Base-by-base conservation (phyloP, 2,797 vertebrate genomes). In the Rhabdomys pumilio region DNA sequence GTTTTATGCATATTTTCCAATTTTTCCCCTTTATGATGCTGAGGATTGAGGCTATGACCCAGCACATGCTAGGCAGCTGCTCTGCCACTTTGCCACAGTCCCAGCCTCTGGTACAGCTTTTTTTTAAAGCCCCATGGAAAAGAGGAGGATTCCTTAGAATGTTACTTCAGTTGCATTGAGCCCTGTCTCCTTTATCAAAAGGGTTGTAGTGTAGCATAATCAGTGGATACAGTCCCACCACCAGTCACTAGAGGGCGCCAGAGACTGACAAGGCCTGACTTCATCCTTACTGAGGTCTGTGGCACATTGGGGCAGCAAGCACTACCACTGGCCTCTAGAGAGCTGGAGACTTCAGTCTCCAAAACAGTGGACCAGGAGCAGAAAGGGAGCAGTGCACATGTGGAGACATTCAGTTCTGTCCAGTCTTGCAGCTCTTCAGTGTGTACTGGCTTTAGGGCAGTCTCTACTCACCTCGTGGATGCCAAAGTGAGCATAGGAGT, bases 401-500 rank as follows among this genome's bases (percentile, higher is more conserved):
- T 38, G 34, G 50, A 38, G 19, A 65, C 41, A 47, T 3, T 12
- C 5, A 63, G 72, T 57, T 63, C 19, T 34, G 41, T 50, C 77
- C n/a, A 31, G 63, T 7, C 47, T 20, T 17, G 6, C 41, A 47
- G 34, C 59, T 26, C 53, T 31, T n/a, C 34, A 24, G 55, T 50
- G 63, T 7, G 31, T n/a, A 6, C 22, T 19, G 1, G 38, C 19
- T 34, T 17, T 2, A 14, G 47, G 22, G 50, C 65, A 8, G 55
- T n/a, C 31, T 41, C 2, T 5, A 65, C 95, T 97, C 98, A 99
- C 99, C 99, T 99, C 99, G 0, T 99, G 99, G 98, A 99, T 99
- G 89, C 99, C 99, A 55, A 99, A 99, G 98, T 99, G 99, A 53
- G 99, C 99, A 0, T 99, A 99, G 0, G 99, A 99, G 97, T 99